phyloP scores from a whole-genome alignment of 2,113 vertebrate genomes.

The Seriola rivoliana region DNA sequence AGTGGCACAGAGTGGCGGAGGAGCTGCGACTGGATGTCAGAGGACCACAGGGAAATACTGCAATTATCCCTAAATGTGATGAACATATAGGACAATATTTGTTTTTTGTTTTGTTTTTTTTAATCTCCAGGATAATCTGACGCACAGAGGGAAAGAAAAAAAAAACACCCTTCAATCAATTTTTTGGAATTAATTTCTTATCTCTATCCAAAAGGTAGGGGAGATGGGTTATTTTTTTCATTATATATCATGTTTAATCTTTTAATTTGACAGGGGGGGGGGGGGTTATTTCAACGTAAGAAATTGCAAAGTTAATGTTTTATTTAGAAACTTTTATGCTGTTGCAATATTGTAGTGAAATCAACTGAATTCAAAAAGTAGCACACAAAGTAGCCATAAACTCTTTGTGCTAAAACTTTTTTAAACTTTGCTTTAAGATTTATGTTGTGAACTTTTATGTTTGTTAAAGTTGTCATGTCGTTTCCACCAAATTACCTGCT shows the following conservation, averaged over 20 bases:
- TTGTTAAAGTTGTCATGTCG: background rate
- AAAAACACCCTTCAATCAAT: constrained; percentile 3
- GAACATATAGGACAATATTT: constrained; percentile 36
- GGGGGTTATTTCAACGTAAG: background rate
- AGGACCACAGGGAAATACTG: constrained; percentile 54
- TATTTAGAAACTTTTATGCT: background rate
- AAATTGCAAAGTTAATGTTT: background rate
- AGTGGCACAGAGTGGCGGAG: constrained; percentile 53
- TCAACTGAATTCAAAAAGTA: background rate
- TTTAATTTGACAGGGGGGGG: background rate
- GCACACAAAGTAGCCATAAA: background rate
- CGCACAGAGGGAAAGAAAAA: constrained; percentile 32
- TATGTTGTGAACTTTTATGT: background rate
- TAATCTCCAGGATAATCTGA: constrained; percentile 62
- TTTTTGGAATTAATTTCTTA: constrained; percentile 66
- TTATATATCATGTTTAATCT: background rate
- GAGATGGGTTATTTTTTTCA: constrained; percentile 22
- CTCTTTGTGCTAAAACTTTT: background rate
- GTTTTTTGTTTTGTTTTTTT: background rate
- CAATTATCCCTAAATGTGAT: constrained; percentile 74
- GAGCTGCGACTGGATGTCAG: constrained; percentile 65
- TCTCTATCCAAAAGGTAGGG: constrained; percentile 74
- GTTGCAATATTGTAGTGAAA: background rate
- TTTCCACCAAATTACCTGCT: too few species aligned
- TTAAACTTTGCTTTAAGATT: background rate